phyloP scores from a whole-genome alignment of 37 sponge, comb jelly and placozoan genomes.

The Halichondria panicea region DNA sequence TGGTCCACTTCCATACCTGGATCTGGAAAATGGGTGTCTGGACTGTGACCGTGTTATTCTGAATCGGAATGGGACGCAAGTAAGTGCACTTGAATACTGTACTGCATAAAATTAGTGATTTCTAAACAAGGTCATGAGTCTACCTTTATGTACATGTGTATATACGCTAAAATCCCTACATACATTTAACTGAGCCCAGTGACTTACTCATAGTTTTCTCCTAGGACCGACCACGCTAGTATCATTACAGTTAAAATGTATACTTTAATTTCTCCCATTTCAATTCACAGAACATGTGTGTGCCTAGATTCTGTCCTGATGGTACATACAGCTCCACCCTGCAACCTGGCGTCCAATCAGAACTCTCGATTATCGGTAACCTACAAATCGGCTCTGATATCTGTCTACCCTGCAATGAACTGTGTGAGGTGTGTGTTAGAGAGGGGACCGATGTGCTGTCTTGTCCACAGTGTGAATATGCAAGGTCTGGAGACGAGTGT shows the following conservation, averaged over 20 bases:
- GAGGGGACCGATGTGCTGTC: conserved; percentile 2
- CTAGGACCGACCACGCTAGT: no score
- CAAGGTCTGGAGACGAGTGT: conserved; percentile 10
- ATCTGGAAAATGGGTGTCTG: conserved; percentile 52
- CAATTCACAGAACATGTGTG: conserved; percentile 38
- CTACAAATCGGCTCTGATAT: conserved; percentile 9
- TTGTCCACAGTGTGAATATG: conserved; percentile 4
- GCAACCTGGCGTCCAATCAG: neutral
- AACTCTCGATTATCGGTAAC: neutral
- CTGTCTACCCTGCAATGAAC: conserved; percentile 34
- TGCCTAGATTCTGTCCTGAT: neutral
- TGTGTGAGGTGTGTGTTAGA: conserved; percentile 40
- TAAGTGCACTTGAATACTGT: no score
- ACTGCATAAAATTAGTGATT: no score
- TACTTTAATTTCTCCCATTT: no score
- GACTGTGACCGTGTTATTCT: conserved; percentile 40
- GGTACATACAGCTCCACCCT: conserved; percentile 20
- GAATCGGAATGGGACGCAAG: conserved; percentile 41
- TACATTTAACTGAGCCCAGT: no score
- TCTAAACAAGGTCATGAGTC: no score
- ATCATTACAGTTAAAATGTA: no score
- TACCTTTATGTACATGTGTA: no score
- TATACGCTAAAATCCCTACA: no score
- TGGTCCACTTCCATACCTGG: conserved; percentile 58
- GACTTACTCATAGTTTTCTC: no score